Evolutionary conservation across 1,140 invertebrate genomes (phyloP), one percentile per base, ranked within the genome.

Genomic region (Pantala flavescens): DNA sequence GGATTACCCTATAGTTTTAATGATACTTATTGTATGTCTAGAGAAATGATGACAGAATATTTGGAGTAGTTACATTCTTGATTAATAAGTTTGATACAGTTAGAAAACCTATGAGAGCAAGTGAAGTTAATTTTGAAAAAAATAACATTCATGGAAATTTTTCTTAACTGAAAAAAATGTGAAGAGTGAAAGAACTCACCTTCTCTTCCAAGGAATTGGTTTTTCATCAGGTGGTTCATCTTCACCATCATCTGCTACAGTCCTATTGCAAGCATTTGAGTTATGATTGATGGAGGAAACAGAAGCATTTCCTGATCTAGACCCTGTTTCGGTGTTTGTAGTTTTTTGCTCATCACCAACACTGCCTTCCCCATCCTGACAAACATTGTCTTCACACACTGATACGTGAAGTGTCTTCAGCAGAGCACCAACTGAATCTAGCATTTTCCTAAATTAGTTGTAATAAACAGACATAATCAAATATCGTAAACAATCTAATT

Each of bases 131-230:
- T n/a, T n/a, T n/a, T n/a, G n/a, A n/a, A n/a, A n/a, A n/a, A n/a
- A n/a, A n/a, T n/a, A n/a, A n/a, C n/a, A n/a, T n/a, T n/a, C n/a
- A n/a, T n/a, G n/a, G n/a, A n/a, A n/a, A n/a, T n/a, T n/a, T n/a
- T n/a, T n/a, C n/a, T n/a, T n/a, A n/a, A n/a, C n/a, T n/a, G n/a
- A n/a, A n/a, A n/a, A n/a, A n/a, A n/a, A n/a, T n/a, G n/a, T n/a
- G 55, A 77, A 21, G 74, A 70, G 63, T 55, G 19, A 76, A 73
- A 24, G 21, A 71, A 74, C 71, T 74, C 81, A 87, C 87, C 85
- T 86, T 80, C 85, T 82, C 81, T 87, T 87, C 16, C 87, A 81
- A 23, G 82, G 83, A n/a, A 82, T 76, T 70, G 84, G 79, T 77
- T 81, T 86, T 73, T 86, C 83, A 76, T 87, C 85, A 12, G 83